Base-by-base conservation (phyloP, 2,113 vertebrate genomes). In the Paracyprichromis sp. region DNA sequence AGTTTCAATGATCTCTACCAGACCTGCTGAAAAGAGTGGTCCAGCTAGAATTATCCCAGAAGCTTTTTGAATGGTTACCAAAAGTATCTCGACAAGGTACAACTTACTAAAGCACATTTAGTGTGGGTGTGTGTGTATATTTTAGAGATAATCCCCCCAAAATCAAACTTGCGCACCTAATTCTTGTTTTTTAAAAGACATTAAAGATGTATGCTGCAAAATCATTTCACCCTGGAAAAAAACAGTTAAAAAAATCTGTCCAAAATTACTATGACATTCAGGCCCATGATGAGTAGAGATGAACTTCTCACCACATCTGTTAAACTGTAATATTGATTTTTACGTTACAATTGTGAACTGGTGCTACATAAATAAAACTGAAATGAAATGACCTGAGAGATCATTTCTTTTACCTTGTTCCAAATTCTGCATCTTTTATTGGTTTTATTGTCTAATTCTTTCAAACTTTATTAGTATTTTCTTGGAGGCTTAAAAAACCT, bases 401-500 rank as follows among this genome's bases (percentile, higher is more conserved):
- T 71, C 11, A 24, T 71, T 76, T 2, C 8, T 11, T 76, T 76
- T 11, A 76, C 24, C 0, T 47, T 11, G 8, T 50, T 76, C 9
- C 24, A 50, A 50, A 11, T 76, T 50, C 26, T 76, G 43, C 40
- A 26, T 24, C 69, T 76, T 47, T 17, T 19, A 76, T 12, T 47
- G 69, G 1, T 78, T 78, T 26, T 78, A 50, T 50, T n/a, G 9
- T 50, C 6, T 47, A 47, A 47, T 78, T 50, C 3, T 31, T 78
- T 78, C 2, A 12, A 19, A 78, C 4, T 19, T 31, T 78, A 2
- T 78, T 50, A 78, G 3, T 31, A 45, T 52, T 78, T 78, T 78
- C 73, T 0, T 50, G 29, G 26, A 78, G 0, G 26, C 17, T 78
- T n/a, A 50, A 78, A 78, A 78, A 78, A 11, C 4, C 0, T 10